Evolutionary conservation across 2,888 invertebrate genomes (phyloP), one percentile per base, ranked within the genome.

Genomic region (Patella ulyssiponensis): DNA sequence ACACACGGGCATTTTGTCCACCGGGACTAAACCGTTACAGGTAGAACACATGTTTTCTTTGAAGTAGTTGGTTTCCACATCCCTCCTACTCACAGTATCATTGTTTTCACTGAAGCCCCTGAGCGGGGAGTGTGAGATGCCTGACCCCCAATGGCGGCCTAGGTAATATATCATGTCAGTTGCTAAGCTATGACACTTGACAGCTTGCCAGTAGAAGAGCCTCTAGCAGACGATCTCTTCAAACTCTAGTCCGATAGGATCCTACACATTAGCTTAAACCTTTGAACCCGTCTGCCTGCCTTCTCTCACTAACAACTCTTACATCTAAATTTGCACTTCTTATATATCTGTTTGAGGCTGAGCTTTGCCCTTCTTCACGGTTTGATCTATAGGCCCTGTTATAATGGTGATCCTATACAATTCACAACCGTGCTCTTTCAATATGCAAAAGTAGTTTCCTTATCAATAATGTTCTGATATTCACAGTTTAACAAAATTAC

Each of bases 161-260:
- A 81, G 78, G 86, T 85, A 83, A 85, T 88, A 87, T 84, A 88
- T 88, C 88, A 87, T 88, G 88, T 85, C 88, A 87, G 86, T 83
- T 87, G 85, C 84, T 85, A 85, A 82, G 84, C 85, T 82, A 83
- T 88, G 88, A 87, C 88, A 88, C 88, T 86, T 88, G 88, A 88
- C 88, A 88, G 88, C 83, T 87, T 86, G 87, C 86, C 86, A 86
- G 86, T 64, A 64, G 20, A 64, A 64, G 64, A 64, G 64, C 64
- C 64, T 64, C 64, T 64, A 64, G 64, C 64, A 64, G 64, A 64
- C 64, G 64, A 64, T 64, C 64, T 64, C 64, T 64, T 23, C 64
- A 64, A 64, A 64, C 20, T 64, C 12, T 64, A 64, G 64, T 64
- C 64, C 64, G 23, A 64, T 64, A 64, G 20, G 64, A 64, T 64